Conservation (phyloP, 2,888 invertebrate species). For the Vandiemenella viatica region DNA sequence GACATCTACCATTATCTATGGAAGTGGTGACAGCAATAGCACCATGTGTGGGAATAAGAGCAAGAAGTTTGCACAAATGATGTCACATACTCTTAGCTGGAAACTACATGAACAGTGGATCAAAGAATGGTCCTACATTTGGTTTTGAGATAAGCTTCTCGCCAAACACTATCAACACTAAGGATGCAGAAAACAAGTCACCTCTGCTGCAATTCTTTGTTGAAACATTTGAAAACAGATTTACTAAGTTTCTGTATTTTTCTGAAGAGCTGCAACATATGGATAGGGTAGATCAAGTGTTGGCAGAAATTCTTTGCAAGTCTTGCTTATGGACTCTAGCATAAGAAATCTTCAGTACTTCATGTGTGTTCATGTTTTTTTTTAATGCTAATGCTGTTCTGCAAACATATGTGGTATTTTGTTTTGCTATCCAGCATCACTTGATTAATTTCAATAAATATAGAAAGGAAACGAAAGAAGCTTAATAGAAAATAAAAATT, state of each 20-base stretch:
- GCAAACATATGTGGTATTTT: no score
- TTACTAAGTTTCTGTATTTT: slow-evolving; percentile 70
- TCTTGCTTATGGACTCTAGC: slow-evolving; percentile 74
- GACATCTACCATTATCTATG: slow-evolving; percentile 32
- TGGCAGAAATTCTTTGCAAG: slow-evolving; percentile 67
- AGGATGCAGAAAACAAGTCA: slow-evolving; percentile 82
- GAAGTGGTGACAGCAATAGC: slow-evolving; percentile 90
- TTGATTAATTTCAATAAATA: no score
- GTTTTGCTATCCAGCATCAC: no score
- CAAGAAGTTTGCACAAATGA: slow-evolving; percentile 73
- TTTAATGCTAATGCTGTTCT: no score
- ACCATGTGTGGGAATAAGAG: slow-evolving; percentile 88
- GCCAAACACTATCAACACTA: slow-evolving; percentile 81
- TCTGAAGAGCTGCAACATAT: slow-evolving; percentile 81
- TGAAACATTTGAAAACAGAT: slow-evolving; percentile 73
- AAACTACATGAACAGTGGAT: slow-evolving; percentile 94
- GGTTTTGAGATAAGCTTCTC: slow-evolving; percentile 95
- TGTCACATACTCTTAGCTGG: slow-evolving; percentile 80
- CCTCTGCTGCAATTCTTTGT: slow-evolving; percentile 86
- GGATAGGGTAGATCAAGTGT: slow-evolving; percentile 74
- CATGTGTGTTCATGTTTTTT: no score
- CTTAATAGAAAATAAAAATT: no score
- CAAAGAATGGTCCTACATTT: slow-evolving; percentile 81
- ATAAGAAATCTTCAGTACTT: slow-evolving; percentile 78
- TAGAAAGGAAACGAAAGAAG: no score